phyloP scores from a whole-genome alignment of 2,888 invertebrate genomes.

The Patella ulyssiponensis region DNA sequence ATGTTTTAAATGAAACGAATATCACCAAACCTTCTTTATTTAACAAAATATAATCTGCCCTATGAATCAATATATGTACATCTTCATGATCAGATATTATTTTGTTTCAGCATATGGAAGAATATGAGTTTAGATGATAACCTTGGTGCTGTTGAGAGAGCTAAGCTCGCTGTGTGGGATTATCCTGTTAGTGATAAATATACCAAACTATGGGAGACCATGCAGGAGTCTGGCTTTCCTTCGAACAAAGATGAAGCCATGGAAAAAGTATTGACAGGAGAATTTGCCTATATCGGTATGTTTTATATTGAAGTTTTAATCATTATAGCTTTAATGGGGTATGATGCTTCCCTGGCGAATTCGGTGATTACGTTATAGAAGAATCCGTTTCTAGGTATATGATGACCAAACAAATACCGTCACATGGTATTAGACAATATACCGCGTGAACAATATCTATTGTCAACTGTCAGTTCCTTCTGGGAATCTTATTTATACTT shows the following conservation, averaged over 20 bases:
- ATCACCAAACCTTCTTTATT: not conserved
- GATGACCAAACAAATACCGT: too few relatives aligned
- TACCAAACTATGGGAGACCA: constrained; percentile 98
- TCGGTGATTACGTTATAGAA: not conserved
- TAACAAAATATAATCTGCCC: not conserved
- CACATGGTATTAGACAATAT: too few relatives aligned
- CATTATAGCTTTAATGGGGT: not conserved
- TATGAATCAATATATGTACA: not conserved
- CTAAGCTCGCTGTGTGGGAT: constrained; percentile 97
- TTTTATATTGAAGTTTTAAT: not conserved
- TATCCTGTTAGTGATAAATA: constrained; percentile 98
- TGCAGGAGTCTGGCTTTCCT: constrained; percentile 89
- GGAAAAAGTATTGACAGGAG: constrained; percentile 80
- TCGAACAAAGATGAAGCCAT: constrained; percentile 85
- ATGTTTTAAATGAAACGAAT: too few relatives aligned
- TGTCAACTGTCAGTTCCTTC: too few relatives aligned
- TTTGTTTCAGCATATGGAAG: constrained; percentile 88
- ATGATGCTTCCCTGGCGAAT: not conserved
- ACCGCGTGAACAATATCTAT: too few relatives aligned
- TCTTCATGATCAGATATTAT: not conserved
- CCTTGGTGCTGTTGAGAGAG: constrained; percentile 88
- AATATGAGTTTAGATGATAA: constrained; percentile 97
- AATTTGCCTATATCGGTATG: constrained; percentile 89
- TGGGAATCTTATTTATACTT: too few relatives aligned
- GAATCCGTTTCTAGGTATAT: too few relatives aligned